Conservation (phyloP, 2,888 invertebrate genomes). For the Subacronicta megacephala region DNA sequence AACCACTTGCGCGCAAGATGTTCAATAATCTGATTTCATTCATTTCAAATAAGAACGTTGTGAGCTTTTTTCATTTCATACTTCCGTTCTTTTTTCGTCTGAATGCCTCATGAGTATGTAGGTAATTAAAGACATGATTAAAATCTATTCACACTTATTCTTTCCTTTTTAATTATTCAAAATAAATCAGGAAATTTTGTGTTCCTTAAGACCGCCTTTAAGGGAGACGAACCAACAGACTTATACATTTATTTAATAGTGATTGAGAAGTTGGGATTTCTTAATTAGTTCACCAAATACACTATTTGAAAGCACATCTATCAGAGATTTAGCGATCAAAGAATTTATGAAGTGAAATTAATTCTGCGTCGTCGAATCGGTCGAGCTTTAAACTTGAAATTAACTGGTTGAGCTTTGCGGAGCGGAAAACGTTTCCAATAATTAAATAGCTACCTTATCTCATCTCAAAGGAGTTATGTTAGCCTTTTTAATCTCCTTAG, state of each 20-base stretch:
- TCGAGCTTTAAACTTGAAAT: constrained; percentile 66
- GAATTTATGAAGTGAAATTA: constrained; percentile 62
- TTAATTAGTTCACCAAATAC: constrained; percentile 31
- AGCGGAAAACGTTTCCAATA: constrained; percentile 72
- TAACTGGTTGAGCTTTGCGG: constrained; percentile 59
- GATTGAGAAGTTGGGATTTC: constrained; percentile 1
- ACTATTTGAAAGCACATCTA: constrained; percentile 30
- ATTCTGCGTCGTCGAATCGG: constrained; percentile 59
- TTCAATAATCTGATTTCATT: constrained; percentile 53
- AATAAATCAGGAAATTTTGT: too few relatives aligned
- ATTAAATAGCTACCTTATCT: constrained; percentile 80
- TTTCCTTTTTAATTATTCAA: too few relatives aligned
- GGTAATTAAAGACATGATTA: too few relatives aligned
- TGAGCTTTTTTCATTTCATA: constrained; percentile 17
- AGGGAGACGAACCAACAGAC: constrained; percentile 2
- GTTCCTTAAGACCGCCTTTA: too few relatives aligned
- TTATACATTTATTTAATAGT: not conserved
- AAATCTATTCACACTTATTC: too few relatives aligned
- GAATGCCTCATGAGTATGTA: too few relatives aligned
- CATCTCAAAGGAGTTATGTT: constrained; percentile 83
- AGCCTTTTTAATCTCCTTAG: constrained; percentile 85
- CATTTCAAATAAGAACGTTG: constrained; percentile 48
- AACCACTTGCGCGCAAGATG: constrained; percentile 51
- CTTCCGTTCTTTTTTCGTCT: constrained; percentile 4
- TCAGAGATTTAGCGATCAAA: constrained; percentile 54